Evolutionary conservation across 2,113 vertebrate species (phyloP).

Genomic region (Nothoprocta perdicaria): DNA sequence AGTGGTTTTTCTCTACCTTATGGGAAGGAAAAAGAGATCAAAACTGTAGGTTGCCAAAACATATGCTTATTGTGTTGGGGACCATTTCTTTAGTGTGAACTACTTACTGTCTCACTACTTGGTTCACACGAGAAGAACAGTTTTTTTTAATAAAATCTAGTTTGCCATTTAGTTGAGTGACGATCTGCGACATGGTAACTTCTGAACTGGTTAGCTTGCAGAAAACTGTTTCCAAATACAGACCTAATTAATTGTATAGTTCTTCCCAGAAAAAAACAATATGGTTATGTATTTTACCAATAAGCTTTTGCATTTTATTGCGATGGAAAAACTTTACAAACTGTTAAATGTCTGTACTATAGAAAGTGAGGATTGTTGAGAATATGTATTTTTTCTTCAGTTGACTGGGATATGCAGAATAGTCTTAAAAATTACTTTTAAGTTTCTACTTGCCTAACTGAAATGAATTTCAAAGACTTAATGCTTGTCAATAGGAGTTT

Average conservation of each 20-base stretch:
- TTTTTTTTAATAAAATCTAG: background rate
- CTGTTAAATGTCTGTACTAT: rapidly evolving
- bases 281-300: background rate
- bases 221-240: background rate
- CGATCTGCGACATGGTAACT: background rate
- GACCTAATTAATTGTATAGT: background rate
- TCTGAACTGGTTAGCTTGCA: background rate
- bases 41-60: background rate
- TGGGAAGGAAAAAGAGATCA: background rate
- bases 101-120: background rate
- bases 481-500: background rate
- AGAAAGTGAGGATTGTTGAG: background rate
- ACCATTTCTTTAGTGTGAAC: background rate
- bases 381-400: background rate
- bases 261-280: background rate
- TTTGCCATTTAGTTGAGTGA: background rate
- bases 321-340: slow-evolving; percentile 19
- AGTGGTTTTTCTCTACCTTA: rapidly evolving
- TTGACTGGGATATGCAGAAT: background rate
- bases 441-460: background rate
- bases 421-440: background rate
- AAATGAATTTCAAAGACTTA: background rate
- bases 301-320: background rate
- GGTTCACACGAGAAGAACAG: background rate
- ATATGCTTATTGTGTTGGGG: background rate